Percentiles rank a stretch among this genome's conserved stretches.
phyloP scores from a whole-genome alignment of 23 tunicate species.

The Botrylloides violaceus region DNA sequence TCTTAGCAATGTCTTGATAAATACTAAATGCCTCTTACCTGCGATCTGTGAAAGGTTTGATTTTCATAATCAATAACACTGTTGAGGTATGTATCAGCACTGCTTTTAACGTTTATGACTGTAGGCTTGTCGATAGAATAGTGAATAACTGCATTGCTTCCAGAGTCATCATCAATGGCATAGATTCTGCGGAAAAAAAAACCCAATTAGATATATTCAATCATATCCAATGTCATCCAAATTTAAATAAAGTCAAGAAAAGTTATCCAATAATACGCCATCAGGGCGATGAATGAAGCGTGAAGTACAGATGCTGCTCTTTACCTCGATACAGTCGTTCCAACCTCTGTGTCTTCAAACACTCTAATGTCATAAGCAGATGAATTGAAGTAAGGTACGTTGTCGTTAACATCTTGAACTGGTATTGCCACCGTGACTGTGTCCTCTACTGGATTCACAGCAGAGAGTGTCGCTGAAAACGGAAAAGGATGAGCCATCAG shows the following conservation, averaged over 20 bases:
- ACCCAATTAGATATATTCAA: background rate
- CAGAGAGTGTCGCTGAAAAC: conserved; percentile 52
- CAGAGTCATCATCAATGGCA: conserved; percentile 47
- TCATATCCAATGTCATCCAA: too few relatives aligned
- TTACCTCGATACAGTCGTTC: conserved; percentile 37
- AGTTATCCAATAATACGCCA: too few relatives aligned
- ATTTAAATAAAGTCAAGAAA: too few relatives aligned
- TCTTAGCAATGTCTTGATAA: too few relatives aligned
- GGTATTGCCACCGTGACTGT: conserved; percentile 29
- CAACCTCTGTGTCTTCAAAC: conserved; percentile 26
- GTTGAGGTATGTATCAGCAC: background rate
- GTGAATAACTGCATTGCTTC: conserved; percentile 33
- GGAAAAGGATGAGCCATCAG: background rate
- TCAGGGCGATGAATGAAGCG: too few relatives aligned
- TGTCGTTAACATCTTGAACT: conserved; percentile 63
- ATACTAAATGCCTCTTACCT: too few relatives aligned
- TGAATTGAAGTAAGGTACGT: conserved; percentile 52
- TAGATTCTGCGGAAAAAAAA: conserved; percentile 16
- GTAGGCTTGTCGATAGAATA: conserved; percentile 12
- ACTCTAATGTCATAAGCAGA: conserved; percentile 47
- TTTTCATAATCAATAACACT: conserved; percentile 40
- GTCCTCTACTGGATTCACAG: conserved; percentile 16
- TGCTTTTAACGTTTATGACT: background rate
- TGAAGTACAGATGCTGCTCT: too few relatives aligned
- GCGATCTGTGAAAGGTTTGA: background rate